Evolutionary conservation across 2,797 vertebrate species (phyloP).

Genomic region (Cheirogaleus major): DNA sequence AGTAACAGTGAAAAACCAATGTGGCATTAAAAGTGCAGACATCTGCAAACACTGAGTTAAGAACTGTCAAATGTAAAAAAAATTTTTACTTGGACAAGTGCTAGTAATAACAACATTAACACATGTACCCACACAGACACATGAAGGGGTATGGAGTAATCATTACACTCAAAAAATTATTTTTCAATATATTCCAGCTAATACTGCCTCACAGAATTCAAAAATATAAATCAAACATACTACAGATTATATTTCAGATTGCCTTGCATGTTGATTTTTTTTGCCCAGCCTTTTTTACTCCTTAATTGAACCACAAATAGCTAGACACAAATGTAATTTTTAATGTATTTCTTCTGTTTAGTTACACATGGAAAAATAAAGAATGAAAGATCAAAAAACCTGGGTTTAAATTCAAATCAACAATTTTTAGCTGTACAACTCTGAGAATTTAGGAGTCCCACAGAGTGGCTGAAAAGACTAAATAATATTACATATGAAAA

Average conservation of each 20-base stretch:
- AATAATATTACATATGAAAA: background rate
- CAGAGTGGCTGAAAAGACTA: background rate
- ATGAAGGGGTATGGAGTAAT: background rate
- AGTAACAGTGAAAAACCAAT: background rate
- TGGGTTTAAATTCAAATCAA: constrained; percentile 41
- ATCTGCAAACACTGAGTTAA: background rate
- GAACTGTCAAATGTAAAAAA: background rate
- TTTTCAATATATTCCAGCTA: constrained; percentile 3
- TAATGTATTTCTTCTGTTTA: background rate
- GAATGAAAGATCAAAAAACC: background rate
- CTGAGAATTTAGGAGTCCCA: background rate
- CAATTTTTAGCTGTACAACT: background rate
- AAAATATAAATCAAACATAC: background rate
- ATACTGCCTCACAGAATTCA: background rate
- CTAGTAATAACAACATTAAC: background rate
- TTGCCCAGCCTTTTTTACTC: background rate
- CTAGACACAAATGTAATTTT: background rate
- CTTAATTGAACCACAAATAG: constrained; percentile 21
- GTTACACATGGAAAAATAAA: constrained; percentile 24
- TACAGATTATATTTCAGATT: background rate
- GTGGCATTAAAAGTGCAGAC: background rate
- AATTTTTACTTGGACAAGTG: background rate
- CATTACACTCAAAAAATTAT: background rate
- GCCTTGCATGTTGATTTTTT: background rate
- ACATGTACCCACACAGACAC: background rate